Conservation (phyloP, 2,888 invertebrate genomes). For the Ptilodon capucinus region DNA sequence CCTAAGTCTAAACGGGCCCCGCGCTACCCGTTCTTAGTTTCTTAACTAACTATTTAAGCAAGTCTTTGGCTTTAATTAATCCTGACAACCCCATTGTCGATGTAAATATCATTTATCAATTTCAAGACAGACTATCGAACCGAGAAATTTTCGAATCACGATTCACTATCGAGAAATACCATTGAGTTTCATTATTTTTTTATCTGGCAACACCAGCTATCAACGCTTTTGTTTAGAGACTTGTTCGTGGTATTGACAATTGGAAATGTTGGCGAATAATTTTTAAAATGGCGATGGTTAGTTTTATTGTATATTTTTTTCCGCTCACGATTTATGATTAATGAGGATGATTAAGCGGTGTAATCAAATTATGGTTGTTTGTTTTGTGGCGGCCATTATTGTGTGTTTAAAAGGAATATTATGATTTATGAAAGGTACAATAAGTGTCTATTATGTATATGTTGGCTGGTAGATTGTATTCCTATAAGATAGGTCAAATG, state of each 20-base stretch:
- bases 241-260: constrained; percentile 43
- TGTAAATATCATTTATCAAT: constrained; percentile 75
- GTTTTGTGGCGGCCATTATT: constrained; percentile 2
- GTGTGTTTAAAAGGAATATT: not conserved
- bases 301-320: constrained; percentile 15
- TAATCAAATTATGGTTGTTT: constrained; percentile 12
- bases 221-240: constrained; percentile 43
- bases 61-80: constrained; percentile 76
- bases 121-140: constrained; percentile 58
- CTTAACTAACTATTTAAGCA: constrained; percentile 78
- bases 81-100: constrained; percentile 72
- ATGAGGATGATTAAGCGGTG: constrained; percentile 8
- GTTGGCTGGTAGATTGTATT: no score
- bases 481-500: no score
- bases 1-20: constrained; percentile 37
- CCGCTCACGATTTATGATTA: constrained; percentile 17
- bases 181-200: constrained; percentile 44
- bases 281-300: constrained; percentile 24
- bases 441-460: no score
- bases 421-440: not conserved
- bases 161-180: constrained; percentile 40
- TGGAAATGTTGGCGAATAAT: constrained; percentile 37
- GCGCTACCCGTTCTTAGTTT: constrained; percentile 59
- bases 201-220: constrained; percentile 50
- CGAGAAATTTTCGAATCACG: constrained; percentile 59